A percentile compares a stretch with the other conserved stretches of the same genome.
phyloP scores from a whole-genome alignment of 1,140 invertebrate species.

The Leptinotarsa lineolata region DNA sequence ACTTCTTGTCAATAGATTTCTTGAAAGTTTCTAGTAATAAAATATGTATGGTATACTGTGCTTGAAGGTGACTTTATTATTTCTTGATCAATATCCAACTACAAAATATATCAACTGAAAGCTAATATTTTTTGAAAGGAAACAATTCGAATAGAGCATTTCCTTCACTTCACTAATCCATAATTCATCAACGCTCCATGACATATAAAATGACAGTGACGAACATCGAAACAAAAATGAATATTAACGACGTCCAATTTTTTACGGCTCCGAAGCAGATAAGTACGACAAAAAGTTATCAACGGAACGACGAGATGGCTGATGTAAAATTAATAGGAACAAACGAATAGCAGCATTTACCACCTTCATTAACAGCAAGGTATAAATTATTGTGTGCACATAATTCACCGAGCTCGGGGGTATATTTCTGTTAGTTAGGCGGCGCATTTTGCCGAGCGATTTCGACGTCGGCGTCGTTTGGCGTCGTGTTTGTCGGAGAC shows the following conservation, averaged over 20 bases:
- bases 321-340: slow-evolving; percentile 43
- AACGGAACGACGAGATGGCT: slow-evolving; percentile 10
- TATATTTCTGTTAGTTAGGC: slow-evolving; percentile 16
- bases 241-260: slow-evolving; percentile 3
- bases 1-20: no score
- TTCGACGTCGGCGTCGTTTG: slow-evolving; percentile 1
- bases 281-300: slow-evolving; percentile 19
- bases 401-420: slow-evolving; percentile 44
- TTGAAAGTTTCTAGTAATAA: no score
- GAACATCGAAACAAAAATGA: slow-evolving; percentile 4
- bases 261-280: neutral
- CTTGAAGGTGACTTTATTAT: no score
- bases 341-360: slow-evolving; percentile 50
- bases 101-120: no score
- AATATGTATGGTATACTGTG: no score
- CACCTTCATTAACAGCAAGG: slow-evolving; percentile 50
- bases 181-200: neutral
- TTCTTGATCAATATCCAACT: no score
- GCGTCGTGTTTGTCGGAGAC: neutral
- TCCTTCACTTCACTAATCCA: no score
- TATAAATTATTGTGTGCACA: slow-evolving; percentile 51
- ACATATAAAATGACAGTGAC: neutral
- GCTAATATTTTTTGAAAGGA: no score
- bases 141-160: no score
- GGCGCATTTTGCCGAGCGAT: neutral